A percentile compares a stretch with the other conserved stretches of the same genome.
Evolutionary conservation across 2,888 invertebrate genomes (phyloP).

Genomic region (Scelioninae gen. 1): DNA sequence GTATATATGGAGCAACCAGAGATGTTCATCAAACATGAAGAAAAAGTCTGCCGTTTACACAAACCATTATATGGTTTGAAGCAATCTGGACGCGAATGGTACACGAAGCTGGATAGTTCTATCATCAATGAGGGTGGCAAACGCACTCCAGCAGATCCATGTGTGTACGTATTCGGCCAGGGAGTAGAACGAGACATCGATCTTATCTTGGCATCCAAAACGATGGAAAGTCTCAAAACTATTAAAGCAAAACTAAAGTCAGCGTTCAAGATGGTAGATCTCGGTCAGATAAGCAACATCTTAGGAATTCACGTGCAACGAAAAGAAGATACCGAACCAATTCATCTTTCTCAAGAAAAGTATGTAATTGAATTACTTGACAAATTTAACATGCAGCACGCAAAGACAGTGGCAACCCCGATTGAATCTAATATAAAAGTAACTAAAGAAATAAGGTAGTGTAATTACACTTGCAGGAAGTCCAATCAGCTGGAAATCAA

Average conservation of each 20-base stretch:
- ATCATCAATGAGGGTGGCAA: conserved; percentile 16
- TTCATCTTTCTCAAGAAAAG: conserved; percentile 33
- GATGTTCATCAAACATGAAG: conserved; percentile 54
- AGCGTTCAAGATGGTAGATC: conserved; percentile 64
- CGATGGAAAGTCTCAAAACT: background rate
- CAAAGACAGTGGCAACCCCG: too few relatives aligned
- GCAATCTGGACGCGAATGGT: conserved; percentile 31
- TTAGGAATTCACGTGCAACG: conserved; percentile 35
- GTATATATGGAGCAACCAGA: conserved; percentile 62
- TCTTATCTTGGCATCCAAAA: conserved; percentile 37
- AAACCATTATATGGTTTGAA: too few relatives aligned
- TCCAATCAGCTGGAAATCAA: conserved; percentile 7
- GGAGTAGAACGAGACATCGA: background rate
- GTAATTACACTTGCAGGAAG: conserved; percentile 2
- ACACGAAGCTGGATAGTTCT: conserved; percentile 38
- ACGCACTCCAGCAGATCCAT: conserved; percentile 60
- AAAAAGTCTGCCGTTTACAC: conserved; percentile 55
- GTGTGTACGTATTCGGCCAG: conserved; percentile 57
- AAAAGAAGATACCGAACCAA: conserved; percentile 55
- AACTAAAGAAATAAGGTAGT: too few relatives aligned
- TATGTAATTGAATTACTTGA: conserved; percentile 50
- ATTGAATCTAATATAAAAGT: too few relatives aligned
- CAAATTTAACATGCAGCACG: conserved; percentile 69
- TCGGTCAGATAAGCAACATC: conserved; percentile 54
- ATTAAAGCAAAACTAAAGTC: conserved; percentile 33